Base-by-base conservation (phyloP, 2,888 invertebrate species). In the Macrosoma leucophasiata region DNA sequence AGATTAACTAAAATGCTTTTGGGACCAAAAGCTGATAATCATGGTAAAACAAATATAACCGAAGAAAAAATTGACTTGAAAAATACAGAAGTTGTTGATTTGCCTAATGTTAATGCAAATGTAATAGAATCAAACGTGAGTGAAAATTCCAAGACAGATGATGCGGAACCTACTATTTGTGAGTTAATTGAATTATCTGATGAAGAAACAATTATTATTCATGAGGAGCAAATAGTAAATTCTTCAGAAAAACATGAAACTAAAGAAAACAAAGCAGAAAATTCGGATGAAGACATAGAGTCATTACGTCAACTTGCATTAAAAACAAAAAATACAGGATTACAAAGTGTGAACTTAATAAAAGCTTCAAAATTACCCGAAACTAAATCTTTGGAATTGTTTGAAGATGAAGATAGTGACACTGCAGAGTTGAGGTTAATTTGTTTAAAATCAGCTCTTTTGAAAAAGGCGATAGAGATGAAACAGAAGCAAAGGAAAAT, bases 401-500 rank as follows among this genome's bases (percentile, higher is more conserved):
- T 76, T 26, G 84, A 86, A 39, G 86, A 86, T 40, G 85, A 85
- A 50, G 88, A 89, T 43, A 86, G 84, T 56, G 90, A 90, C 52
- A 87, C 89, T 40, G 69, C 86, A 30, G 84, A 89, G 48, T 64
- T 91, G 27, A 74, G 91, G 46, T 65, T 89, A 47, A 89, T 88
- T 43, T 91, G 90, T 32, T 66, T 91, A n/a, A 87, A 86, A 48
- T 90, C 91, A n/a, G 88, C 90, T 4, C 70, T 90, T 23, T 52
- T 90, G 22, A 90, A 90, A 49, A 90, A 90, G 62, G 88, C 87
- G 36, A 82, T 86, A 44, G 86, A 88, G 58, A 78, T 87, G 56
- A 87, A 87, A 62, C 68, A 65, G 42, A 79, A 78, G 36, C 71
- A 77, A 45, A 82, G 77, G 50, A 40, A 71, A 39, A 67, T 61